phyloP scores from a whole-genome alignment of 30 jellyfish, hydroid and myxozoan genomes.

The Hydractinia symbiolongicarpus region DNA sequence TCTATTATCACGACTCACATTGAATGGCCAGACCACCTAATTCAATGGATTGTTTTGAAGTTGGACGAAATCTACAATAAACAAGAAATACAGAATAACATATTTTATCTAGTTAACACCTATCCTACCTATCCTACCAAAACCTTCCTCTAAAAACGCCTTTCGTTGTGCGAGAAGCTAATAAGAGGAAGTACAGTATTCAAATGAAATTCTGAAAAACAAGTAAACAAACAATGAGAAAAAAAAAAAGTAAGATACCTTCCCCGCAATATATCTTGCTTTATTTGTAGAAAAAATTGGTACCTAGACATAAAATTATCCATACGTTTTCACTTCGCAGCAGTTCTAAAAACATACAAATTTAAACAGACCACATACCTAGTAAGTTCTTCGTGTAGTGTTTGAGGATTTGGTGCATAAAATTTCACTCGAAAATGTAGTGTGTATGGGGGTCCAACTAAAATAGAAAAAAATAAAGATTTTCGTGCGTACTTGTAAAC shows the following conservation, averaged over 20 bases:
- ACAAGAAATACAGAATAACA: neutral
- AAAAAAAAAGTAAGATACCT: constrained; percentile 43
- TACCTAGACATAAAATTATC: constrained; percentile 31
- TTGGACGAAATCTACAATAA: constrained; percentile 59
- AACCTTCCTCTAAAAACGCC: too few relatives aligned
- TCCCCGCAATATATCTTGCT: constrained; percentile 75
- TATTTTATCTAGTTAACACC: too few relatives aligned
- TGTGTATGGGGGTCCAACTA: constrained; percentile 93
- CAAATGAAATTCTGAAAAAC: neutral
- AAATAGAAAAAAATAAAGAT: neutral
- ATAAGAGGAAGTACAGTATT: too few relatives aligned
- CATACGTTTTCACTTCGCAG: too few relatives aligned
- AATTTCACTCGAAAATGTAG: constrained; percentile 86
- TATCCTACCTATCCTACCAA: too few relatives aligned
- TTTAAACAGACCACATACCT: constrained; percentile 30
- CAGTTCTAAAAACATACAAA: neutral
- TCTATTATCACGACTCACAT: constrained; percentile 31
- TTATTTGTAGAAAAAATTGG: constrained; percentile 79
- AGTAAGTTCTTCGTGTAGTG: constrained; percentile 84
- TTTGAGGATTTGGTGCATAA: constrained; percentile 84
- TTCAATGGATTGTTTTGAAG: constrained; percentile 68
- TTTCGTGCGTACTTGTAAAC: neutral
- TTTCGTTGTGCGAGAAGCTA: neutral
- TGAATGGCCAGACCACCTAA: constrained; percentile 85
- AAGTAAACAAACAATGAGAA: too few relatives aligned